Evolutionary conservation across 1,140 invertebrate genomes (phyloP).

Genomic region (Diploscapter pachys): DNA sequence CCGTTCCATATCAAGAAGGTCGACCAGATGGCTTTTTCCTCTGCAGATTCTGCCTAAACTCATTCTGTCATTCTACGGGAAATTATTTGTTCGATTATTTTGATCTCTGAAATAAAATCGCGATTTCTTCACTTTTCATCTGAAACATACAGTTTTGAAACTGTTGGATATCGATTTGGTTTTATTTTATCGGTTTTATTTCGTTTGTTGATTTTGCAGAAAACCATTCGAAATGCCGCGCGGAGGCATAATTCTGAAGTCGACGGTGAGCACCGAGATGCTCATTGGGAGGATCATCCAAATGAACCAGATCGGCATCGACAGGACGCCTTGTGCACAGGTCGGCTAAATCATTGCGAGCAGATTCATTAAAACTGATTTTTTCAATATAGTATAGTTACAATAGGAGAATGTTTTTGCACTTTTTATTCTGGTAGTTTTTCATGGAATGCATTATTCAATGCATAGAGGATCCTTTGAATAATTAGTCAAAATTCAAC

Average conservation of each 20-base stretch:
- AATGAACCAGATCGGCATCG: slow-evolving; percentile 46
- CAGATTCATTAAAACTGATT: too few relatives aligned
- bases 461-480: too few relatives aligned
- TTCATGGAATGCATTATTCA: too few relatives aligned
- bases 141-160: too few relatives aligned
- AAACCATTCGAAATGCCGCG: not conserved
- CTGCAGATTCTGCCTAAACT: not conserved
- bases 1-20: slow-evolving; percentile 17
- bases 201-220: slow-evolving; percentile 3
- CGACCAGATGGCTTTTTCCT: slow-evolving; percentile 5
- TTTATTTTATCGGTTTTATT: not conserved
- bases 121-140: too few relatives aligned
- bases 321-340: slow-evolving; percentile 44
- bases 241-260: slow-evolving; percentile 18
- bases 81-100: not conserved
- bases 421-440: too few relatives aligned
- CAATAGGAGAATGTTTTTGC: too few relatives aligned
- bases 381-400: not conserved
- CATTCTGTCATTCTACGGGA: not conserved
- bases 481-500: not conserved
- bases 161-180: too few relatives aligned
- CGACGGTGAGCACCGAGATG: slow-evolving; percentile 37
- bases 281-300: slow-evolving; percentile 49
- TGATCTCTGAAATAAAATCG: too few relatives aligned
- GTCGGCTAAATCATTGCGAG: slow-evolving; percentile 9